Conservation (phyloP, 2,797 vertebrate species). For the Myotis myotis region DNA sequence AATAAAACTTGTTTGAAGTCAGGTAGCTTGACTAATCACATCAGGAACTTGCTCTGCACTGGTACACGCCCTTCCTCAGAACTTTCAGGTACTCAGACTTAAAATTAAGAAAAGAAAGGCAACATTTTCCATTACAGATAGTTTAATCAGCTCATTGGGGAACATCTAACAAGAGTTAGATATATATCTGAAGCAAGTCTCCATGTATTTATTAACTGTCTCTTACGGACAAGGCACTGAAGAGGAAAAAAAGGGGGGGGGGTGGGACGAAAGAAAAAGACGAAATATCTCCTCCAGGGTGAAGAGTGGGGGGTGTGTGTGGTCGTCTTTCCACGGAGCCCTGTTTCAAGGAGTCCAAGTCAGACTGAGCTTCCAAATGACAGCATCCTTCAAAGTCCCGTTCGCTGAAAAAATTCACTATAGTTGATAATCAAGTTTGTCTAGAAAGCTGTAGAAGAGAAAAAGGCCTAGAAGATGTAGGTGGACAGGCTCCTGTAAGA, state of each 20-base stretch:
- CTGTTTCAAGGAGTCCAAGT: not conserved
- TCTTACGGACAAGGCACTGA: not conserved
- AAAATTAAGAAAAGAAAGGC: not conserved
- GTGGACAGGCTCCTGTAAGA: not conserved
- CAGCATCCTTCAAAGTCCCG: not conserved
- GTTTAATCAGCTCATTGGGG: not conserved
- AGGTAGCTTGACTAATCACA: constrained; percentile 24
- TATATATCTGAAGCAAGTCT: not conserved
- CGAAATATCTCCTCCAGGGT: not conserved
- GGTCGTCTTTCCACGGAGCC: not conserved
- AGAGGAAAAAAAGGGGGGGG: not conserved
- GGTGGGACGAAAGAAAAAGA: not conserved
- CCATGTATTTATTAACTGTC: not conserved
- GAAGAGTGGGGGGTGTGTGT: accelerated
- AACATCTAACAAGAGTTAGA: not conserved
- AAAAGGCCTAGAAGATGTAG: not conserved
- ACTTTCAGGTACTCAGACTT: not conserved
- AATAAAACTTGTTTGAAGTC: constrained; percentile 47
- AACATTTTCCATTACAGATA: not conserved
- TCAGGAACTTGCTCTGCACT: not conserved
- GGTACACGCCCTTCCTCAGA: not conserved
- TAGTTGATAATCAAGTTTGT: not conserved
- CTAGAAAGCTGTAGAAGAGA: not conserved
- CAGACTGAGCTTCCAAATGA: not conserved
- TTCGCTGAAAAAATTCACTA: not conserved